Percentiles rank a stretch among this genome's conserved stretches.
Conservation (phyloP, 2,113 vertebrate genomes). For the Pseudorectes ferrugineus region DNA sequence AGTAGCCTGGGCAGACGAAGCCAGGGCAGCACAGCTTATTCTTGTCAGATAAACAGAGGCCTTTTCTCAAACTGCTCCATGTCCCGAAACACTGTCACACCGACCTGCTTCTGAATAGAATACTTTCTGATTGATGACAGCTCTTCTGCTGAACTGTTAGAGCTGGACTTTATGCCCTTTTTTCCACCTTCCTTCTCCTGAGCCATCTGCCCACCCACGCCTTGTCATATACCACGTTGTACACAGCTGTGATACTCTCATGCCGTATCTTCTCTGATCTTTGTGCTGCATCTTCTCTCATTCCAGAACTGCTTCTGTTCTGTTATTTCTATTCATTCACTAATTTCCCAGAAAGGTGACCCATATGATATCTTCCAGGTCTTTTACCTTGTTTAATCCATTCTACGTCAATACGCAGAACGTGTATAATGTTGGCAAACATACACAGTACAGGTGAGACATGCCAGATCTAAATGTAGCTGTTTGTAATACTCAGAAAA, state of each 20-base stretch:
- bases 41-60: background rate
- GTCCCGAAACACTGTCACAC: fast-evolving
- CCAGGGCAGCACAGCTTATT: background rate
- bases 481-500: background rate
- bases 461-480: background rate
- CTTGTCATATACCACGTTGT: background rate
- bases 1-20: background rate
- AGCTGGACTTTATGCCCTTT: background rate
- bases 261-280: background rate
- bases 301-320: background rate
- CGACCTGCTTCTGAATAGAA: fast-evolving
- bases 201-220: background rate
- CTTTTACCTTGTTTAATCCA: background rate
- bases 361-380: background rate
- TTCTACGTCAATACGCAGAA: background rate
- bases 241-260: background rate
- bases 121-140: background rate
- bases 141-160: background rate
- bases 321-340: background rate
- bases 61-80: background rate
- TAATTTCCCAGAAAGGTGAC: background rate
- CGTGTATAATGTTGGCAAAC: background rate
- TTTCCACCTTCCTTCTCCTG: background rate
- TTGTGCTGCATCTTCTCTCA: background rate
- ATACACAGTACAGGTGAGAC: background rate